Conservation (phyloP, 2,888 invertebrate species). For the Coenonympha arcania region DNA sequence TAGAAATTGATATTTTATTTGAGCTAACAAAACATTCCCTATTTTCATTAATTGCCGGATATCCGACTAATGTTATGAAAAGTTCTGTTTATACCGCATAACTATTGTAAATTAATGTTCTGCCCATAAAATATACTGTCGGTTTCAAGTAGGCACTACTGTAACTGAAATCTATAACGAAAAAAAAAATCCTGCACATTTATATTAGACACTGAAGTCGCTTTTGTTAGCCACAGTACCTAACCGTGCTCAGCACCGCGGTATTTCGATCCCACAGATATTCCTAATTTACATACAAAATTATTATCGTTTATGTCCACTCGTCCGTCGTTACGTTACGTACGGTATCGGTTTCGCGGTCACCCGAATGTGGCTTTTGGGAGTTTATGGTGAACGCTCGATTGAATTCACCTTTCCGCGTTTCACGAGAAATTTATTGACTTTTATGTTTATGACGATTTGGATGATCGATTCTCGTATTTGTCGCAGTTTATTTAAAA, state of each 20-base stretch:
- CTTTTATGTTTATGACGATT: not conserved
- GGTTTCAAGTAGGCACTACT: too few relatives aligned
- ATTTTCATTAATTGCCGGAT: too few relatives aligned
- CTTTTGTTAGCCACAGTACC: slow-evolving; percentile 36
- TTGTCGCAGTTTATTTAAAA: not conserved
- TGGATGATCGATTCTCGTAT: not conserved
- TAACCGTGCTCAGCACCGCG: slow-evolving; percentile 33
- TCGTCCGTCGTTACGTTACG: slow-evolving; percentile 36
- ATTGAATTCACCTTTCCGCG: slow-evolving; percentile 41
- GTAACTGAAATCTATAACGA: too few relatives aligned
- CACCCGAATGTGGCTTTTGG: slow-evolving; percentile 29
- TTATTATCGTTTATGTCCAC: slow-evolving; percentile 50
- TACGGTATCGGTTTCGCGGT: slow-evolving; percentile 39
- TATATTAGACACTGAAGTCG: slow-evolving; percentile 21
- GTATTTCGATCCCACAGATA: slow-evolving; percentile 60
- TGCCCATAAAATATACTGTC: too few relatives aligned
- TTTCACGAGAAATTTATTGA: slow-evolving; percentile 5
- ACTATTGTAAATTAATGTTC: too few relatives aligned
- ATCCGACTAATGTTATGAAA: too few relatives aligned
- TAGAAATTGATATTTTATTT: too few relatives aligned
- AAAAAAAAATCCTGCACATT: too few relatives aligned
- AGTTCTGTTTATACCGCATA: too few relatives aligned
- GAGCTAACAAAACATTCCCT: too few relatives aligned
- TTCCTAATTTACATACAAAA: slow-evolving; percentile 62
- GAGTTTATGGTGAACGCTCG: slow-evolving; percentile 34